These are phyloP conservation scores for Drosophila greeni DNA, from an alignment of 2,888 invertebrate genomes.

Conservation along the genomic window DNA sequence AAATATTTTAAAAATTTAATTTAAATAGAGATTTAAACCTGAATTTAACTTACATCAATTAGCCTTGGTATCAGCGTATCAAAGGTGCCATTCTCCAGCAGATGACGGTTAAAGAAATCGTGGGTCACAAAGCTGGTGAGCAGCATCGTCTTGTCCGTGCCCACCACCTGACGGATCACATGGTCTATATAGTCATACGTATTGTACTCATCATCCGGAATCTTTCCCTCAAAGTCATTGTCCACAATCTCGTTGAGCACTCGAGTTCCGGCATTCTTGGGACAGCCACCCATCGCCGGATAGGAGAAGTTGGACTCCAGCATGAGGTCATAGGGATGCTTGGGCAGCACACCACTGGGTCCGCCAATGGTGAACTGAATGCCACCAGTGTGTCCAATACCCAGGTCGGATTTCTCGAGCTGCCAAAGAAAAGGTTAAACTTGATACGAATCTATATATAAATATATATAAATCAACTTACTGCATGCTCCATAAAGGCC, in stretches of 20 bases:
- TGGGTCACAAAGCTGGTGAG: slow-evolving; percentile 79
- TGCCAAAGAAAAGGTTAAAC: slow-evolving; percentile 19
- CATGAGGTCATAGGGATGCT: slow-evolving; percentile 75
- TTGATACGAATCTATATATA: too few species aligned
- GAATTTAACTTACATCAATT: slow-evolving; percentile 78
- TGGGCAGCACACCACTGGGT: slow-evolving; percentile 75
- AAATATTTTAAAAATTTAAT: background rate
- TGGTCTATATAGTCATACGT: slow-evolving; percentile 75
- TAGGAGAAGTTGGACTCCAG: slow-evolving; percentile 70
- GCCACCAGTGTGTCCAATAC: slow-evolving; percentile 75
- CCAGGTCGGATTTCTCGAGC: slow-evolving; percentile 72
- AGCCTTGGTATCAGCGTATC: slow-evolving; percentile 79
- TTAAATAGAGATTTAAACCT: background rate
- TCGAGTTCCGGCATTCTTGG: slow-evolving; percentile 74
- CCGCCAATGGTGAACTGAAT: slow-evolving; percentile 77
- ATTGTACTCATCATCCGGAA: slow-evolving; percentile 74
- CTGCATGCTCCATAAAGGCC: slow-evolving; percentile 75
- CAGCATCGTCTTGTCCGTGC: slow-evolving; percentile 78
- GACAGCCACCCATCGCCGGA: slow-evolving; percentile 76
- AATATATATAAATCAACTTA: slow-evolving; percentile 30
- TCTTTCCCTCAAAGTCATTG: slow-evolving; percentile 74
- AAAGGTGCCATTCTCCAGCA: slow-evolving; percentile 79
- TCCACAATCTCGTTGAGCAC: slow-evolving; percentile 75
- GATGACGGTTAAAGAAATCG: slow-evolving; percentile 78
- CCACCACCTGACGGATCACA: slow-evolving; percentile 75